A percentile compares a stretch with the other conserved stretches of the same genome.
phyloP scores from a whole-genome alignment of 2,888 invertebrate genomes.

The Leptura quadrifasciata region DNA sequence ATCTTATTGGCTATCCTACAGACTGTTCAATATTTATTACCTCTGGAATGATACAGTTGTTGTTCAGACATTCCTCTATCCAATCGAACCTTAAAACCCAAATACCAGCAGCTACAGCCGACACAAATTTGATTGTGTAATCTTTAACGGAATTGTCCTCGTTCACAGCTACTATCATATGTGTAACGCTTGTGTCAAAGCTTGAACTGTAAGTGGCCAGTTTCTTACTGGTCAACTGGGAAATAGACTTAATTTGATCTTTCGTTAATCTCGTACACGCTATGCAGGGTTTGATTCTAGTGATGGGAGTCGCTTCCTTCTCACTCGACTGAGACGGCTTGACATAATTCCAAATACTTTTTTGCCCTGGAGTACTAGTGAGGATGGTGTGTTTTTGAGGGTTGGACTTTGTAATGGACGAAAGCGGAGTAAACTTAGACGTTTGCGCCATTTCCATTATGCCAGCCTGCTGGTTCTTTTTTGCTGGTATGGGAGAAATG shows the following conservation, averaged over 20 bases:
- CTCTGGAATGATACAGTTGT: slow-evolving; percentile 73
- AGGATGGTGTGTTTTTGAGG: slow-evolving; percentile 51
- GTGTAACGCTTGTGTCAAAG: slow-evolving; percentile 67
- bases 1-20: too few relatives aligned
- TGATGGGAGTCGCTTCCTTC: slow-evolving; percentile 6
- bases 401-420: slow-evolving; percentile 52
- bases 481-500: slow-evolving; percentile 51
- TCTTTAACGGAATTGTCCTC: slow-evolving; percentile 65
- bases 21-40: slow-evolving; percentile 65
- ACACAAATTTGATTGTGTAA: slow-evolving; percentile 76
- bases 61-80: slow-evolving; percentile 74
- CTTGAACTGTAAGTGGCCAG: slow-evolving; percentile 63
- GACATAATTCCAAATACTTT: slow-evolving; percentile 68
- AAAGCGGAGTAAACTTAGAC: slow-evolving; percentile 63
- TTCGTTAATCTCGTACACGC: slow-evolving; percentile 66
- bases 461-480: slow-evolving; percentile 10
- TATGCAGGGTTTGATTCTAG: slow-evolving; percentile 64
- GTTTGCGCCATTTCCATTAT: slow-evolving; percentile 53
- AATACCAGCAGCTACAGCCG: slow-evolving; percentile 76
- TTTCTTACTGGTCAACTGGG: slow-evolving; percentile 65
- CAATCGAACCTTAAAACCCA: slow-evolving; percentile 78
- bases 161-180: slow-evolving; percentile 68
- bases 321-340: slow-evolving; percentile 39
- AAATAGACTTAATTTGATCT: slow-evolving; percentile 64
- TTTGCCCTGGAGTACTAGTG: slow-evolving; percentile 67